phyloP scores from a whole-genome alignment of 2,113 vertebrate species.

The Plecotus auritus region DNA sequence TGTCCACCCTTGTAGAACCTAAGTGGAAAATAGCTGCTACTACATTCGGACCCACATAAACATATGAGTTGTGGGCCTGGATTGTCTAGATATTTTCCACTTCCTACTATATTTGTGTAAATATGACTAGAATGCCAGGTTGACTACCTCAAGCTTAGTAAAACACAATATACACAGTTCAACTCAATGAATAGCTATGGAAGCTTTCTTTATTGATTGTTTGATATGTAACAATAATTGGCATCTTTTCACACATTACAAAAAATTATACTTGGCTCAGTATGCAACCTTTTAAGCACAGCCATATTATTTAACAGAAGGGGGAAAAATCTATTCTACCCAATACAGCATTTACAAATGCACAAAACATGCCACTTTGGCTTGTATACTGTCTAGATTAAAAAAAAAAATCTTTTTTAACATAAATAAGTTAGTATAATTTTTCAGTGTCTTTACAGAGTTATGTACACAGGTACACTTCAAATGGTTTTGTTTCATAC shows the following conservation, averaged over 20 bases:
- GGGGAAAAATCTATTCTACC: conserved; percentile 80
- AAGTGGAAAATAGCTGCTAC: background rate
- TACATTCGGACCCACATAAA: background rate
- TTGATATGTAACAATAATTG: conserved; percentile 83
- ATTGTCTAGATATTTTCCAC: conserved; percentile 1
- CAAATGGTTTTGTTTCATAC: conserved; percentile 86
- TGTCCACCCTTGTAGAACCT: background rate
- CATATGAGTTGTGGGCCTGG: background rate
- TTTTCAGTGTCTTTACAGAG: conserved; percentile 99
- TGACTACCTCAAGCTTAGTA: background rate
- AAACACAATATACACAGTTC: conserved; percentile 70
- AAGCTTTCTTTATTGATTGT: conserved; percentile 87
- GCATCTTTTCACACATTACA: conserved; percentile 89
- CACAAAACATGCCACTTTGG: conserved; percentile 94
- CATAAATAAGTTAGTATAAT: conserved; percentile 99
- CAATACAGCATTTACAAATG: conserved; percentile 94
- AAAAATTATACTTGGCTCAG: conserved; percentile 96
- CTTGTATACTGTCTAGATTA: conserved; percentile 90
- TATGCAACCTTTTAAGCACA: conserved; percentile 93
- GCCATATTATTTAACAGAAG: conserved; percentile 85
- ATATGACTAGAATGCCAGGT: background rate
- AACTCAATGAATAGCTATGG: conserved; percentile 77
- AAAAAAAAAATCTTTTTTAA: conserved; percentile 88
- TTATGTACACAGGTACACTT: conserved; percentile 98
- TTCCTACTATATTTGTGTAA: background rate